Conservation (phyloP, 92 coral and sea anemone species). For the Palythoa heliodiscus region DNA sequence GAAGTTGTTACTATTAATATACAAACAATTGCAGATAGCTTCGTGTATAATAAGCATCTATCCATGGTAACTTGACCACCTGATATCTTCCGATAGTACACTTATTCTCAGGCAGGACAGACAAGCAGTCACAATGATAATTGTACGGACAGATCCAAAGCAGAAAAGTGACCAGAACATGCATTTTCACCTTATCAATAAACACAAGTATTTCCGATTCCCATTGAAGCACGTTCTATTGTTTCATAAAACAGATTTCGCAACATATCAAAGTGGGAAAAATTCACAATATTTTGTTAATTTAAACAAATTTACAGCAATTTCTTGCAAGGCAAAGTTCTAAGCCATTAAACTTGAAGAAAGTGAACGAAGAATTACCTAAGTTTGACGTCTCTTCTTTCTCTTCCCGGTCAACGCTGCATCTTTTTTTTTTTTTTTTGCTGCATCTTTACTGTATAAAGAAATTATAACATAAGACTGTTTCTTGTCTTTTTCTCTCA, state of each 20-base stretch:
- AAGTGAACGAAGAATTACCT: too few species aligned
- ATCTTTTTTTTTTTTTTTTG: too few species aligned
- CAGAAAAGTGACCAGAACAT: neutral
- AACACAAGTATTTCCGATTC: constrained; percentile 30
- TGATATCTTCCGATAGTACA: neutral
- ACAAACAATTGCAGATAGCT: constrained; percentile 15
- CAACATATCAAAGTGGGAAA: too few species aligned
- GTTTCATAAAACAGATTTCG: neutral
- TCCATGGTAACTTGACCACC: neutral
- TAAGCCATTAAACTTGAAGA: too few species aligned
- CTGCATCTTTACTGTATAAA: too few species aligned
- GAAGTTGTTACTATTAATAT: constrained; percentile 20
- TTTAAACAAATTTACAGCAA: too few species aligned
- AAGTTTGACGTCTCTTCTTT: too few species aligned
- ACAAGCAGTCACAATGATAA: neutral
- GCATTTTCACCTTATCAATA: constrained; percentile 7
- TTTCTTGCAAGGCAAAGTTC: too few species aligned
- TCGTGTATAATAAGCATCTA: neutral
- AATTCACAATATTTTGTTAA: too few species aligned
- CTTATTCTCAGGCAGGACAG: neutral
- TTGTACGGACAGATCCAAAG: constrained; percentile 1
- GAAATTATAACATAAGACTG: too few species aligned
- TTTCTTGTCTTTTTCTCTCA: too few species aligned
- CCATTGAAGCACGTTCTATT: neutral
- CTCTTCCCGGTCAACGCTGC: too few species aligned